phyloP scores from a whole-genome alignment of 2,113 vertebrate species.

The Brachyhypopomus occidentalis region DNA sequence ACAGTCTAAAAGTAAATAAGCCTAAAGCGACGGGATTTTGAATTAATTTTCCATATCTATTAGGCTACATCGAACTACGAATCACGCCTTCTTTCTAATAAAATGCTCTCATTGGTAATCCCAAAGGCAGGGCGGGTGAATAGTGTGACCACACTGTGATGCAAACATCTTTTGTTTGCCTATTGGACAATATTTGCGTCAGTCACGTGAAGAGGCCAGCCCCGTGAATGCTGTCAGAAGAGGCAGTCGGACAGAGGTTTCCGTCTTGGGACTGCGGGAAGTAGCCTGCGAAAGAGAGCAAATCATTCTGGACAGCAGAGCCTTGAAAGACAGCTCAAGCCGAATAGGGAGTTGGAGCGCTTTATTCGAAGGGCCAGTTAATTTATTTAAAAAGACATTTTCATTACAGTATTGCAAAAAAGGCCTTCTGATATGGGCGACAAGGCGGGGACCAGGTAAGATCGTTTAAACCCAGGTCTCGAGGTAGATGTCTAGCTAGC shows the following conservation, averaged over 20 bases:
- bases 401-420: conserved; percentile 17
- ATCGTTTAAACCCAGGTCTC: conserved; percentile 8
- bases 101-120: conserved; percentile 55
- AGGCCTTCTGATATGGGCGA: conserved; percentile 66
- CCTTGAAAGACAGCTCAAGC: conserved; percentile 35
- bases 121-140: conserved; percentile 37
- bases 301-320: conserved; percentile 17
- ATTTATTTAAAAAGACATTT: conserved; percentile 8
- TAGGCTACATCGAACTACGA: neutral
- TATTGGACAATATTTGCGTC: conserved; percentile 41
- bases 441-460: conserved; percentile 71
- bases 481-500: neutral
- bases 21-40: neutral
- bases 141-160: conserved; percentile 27
- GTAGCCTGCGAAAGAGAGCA: conserved; percentile 32
- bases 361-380: conserved; percentile 31
- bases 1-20: neutral
- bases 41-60: neutral
- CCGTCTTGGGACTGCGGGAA: conserved; percentile 59
- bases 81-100: conserved; percentile 35
- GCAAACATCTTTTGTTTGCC: neutral
- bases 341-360: conserved; percentile 22
- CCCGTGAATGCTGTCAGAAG: conserved; percentile 53
- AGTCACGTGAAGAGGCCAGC: neutral
- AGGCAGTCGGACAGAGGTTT: conserved; percentile 52